A percentile compares a stretch with the other conserved stretches of the same genome.
Conservation (phyloP, 2,113 vertebrate genomes). For the Motacilla alba region DNA sequence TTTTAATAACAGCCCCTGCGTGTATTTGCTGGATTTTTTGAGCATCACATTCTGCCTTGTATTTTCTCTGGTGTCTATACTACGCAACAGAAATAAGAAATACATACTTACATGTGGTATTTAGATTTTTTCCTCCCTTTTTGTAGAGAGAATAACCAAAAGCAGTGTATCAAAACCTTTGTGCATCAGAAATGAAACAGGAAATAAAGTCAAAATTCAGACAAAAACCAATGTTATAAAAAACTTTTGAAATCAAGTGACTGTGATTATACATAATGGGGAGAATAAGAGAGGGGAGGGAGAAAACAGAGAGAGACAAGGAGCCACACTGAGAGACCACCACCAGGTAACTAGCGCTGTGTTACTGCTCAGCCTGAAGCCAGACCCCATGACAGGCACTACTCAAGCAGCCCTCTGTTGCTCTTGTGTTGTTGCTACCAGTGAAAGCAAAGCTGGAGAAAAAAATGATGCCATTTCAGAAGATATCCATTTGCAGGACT, state of each 20-base stretch:
- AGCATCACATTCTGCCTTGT: neutral
- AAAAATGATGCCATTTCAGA: neutral
- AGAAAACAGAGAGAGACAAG: neutral
- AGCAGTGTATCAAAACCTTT: neutral
- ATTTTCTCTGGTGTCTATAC: neutral
- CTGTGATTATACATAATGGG: neutral
- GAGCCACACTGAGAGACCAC: neutral
- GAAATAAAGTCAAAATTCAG: neutral
- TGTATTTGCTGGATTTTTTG: neutral
- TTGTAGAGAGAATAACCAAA: neutral
- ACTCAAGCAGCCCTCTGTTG: rapidly evolving
- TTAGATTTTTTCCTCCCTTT: neutral
- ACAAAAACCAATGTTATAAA: neutral
- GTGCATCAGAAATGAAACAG: neutral
- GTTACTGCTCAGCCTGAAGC: neutral
- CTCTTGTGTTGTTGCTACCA: neutral
- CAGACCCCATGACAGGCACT: neutral
- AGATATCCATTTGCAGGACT: neutral
- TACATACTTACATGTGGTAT: neutral
- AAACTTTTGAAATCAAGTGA: neutral
- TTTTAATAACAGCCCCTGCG: neutral
- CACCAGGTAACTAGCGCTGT: neutral
- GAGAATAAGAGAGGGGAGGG: neutral
- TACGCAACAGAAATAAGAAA: neutral
- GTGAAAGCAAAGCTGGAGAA: neutral